phyloP scores from a whole-genome alignment of 2,113 vertebrate genomes.

The Empidonax traillii region DNA sequence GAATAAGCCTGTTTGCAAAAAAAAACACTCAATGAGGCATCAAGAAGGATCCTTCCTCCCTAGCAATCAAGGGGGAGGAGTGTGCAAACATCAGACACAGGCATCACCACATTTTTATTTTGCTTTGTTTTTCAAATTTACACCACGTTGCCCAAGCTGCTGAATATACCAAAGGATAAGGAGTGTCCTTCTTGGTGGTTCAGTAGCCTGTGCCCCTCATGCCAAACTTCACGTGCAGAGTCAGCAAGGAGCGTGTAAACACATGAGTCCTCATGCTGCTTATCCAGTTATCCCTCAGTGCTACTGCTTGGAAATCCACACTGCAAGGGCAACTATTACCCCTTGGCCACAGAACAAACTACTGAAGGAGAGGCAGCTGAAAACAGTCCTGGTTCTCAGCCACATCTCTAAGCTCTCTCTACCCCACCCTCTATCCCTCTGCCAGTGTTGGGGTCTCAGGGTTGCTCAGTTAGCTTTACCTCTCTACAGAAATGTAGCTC shows the following conservation, averaged over 20 bases:
- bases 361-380: not conserved
- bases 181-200: not conserved
- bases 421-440: not conserved
- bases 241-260: rapidly evolving
- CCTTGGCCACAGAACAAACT: not conserved
- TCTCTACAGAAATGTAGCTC: not conserved
- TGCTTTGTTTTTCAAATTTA: not conserved
- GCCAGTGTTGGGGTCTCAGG: not conserved
- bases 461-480: not conserved
- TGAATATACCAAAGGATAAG: not conserved
- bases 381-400: not conserved
- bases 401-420: not conserved
- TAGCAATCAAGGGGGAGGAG: not conserved
- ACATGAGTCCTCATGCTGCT: not conserved
- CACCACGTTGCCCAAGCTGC: not conserved
- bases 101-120: not conserved
- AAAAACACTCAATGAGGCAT: not conserved
- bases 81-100: not conserved
- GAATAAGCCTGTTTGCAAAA: not conserved
- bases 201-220: not conserved
- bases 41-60: not conserved
- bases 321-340: not conserved
- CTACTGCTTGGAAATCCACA: not conserved
- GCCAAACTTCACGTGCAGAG: not conserved
- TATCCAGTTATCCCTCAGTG: not conserved